Percentiles rank a stretch among this genome's conserved stretches.
Evolutionary conservation across 2,113 vertebrate genomes (phyloP).

Genomic region (Eurystomus gularis): DNA sequence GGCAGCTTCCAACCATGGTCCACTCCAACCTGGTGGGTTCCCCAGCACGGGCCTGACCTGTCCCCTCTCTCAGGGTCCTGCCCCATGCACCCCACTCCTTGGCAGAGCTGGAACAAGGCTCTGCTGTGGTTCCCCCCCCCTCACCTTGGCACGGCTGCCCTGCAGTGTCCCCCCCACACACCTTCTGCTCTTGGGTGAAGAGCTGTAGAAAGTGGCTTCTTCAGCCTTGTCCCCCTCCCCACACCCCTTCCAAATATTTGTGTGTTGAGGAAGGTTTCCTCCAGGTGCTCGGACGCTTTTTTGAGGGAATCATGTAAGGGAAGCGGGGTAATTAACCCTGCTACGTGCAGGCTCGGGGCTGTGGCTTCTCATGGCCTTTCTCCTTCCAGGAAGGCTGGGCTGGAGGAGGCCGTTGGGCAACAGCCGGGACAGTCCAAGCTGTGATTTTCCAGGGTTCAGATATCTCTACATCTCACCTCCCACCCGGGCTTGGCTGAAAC

Average conservation of each 20-base stretch:
- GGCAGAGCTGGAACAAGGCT: neutral
- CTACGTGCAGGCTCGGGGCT: fast-evolving
- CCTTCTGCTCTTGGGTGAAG: neutral
- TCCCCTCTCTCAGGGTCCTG: neutral
- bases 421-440: neutral
- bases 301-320: neutral
- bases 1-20: fast-evolving
- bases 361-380: neutral
- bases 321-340: neutral
- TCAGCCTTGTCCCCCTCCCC: neutral
- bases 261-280: neutral
- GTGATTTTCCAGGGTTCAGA: neutral
- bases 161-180: fast-evolving
- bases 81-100: fast-evolving
- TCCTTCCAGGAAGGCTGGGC: neutral
- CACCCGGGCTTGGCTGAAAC: neutral
- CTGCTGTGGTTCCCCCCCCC: fast-evolving
- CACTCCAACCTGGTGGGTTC: fast-evolving
- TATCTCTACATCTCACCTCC: neutral
- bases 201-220: neutral
- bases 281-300: neutral
- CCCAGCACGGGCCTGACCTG: neutral
- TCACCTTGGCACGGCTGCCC: neutral
- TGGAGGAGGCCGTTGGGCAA: neutral
- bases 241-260: neutral